Evolutionary conservation across 2,113 vertebrate species (phyloP).

Genomic region (Trochalopteron elliotii): DNA sequence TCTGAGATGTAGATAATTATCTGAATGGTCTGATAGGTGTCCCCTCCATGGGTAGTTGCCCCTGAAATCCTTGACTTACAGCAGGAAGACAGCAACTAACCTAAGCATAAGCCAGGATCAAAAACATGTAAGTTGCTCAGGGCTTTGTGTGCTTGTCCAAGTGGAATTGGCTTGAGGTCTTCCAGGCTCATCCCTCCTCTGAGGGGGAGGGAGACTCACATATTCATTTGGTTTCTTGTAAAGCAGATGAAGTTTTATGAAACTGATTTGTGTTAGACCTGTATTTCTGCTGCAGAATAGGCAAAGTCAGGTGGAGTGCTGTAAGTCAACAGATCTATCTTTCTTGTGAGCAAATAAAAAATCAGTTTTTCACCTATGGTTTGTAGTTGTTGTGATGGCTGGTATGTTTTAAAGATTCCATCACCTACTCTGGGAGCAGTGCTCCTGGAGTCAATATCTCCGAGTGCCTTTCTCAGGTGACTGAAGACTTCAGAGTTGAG

Average conservation of each 20-base stretch:
- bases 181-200: background rate
- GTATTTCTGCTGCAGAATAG: background rate
- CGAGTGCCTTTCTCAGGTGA: background rate
- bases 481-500: background rate
- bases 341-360: background rate
- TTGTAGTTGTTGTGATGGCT: background rate
- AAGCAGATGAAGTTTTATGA: background rate
- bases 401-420: background rate
- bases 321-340: background rate
- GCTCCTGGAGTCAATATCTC: background rate
- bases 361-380: background rate
- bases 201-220: accelerated
- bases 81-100: background rate
- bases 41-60: background rate
- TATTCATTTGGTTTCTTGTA: background rate
- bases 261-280: background rate
- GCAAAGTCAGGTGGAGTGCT: background rate
- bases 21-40: background rate
- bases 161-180: background rate
- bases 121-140: background rate
- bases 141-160: accelerated
- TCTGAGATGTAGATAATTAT: background rate
- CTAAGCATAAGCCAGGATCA: background rate
- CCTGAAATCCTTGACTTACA: background rate
- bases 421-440: background rate